A percentile compares a stretch with the other conserved stretches of the same genome.
Evolutionary conservation across 30 jellyfish, hydroid and myxozoan genomes (phyloP).

Genomic region (Cassiopea andromeda): DNA sequence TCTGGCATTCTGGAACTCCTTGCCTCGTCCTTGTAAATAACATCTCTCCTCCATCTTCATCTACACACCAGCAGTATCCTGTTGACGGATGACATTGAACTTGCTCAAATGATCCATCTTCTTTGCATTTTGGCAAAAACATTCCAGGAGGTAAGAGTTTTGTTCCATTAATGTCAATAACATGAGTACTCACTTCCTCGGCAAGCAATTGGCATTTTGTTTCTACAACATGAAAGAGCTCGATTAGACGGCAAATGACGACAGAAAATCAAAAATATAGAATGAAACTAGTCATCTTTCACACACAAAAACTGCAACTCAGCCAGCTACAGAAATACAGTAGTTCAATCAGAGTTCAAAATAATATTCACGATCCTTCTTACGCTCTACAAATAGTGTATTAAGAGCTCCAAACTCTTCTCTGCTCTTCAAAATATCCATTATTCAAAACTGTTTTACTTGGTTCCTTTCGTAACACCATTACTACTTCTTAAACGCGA

Average conservation of each 20-base stretch:
- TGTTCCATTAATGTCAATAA: not conserved
- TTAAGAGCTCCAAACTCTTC: too few species aligned
- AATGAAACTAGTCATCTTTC: not conserved
- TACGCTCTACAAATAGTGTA: too few species aligned
- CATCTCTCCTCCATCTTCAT: slow-evolving; percentile 49
- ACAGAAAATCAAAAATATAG: not conserved
- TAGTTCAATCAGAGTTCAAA: too few species aligned
- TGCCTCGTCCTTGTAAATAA: slow-evolving; percentile 11
- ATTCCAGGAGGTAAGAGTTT: slow-evolving; percentile 32
- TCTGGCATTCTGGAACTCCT: slow-evolving; percentile 31
- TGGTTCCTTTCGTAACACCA: too few species aligned
- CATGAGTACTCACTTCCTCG: not conserved
- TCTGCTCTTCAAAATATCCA: too few species aligned
- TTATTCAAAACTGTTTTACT: too few species aligned
- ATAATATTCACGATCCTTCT: too few species aligned
- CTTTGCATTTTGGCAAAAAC: slow-evolving; percentile 62
- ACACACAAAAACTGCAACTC: too few species aligned
- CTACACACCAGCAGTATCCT: slow-evolving; percentile 77
- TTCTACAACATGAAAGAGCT: not conserved
- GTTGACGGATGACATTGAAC: slow-evolving; percentile 71
- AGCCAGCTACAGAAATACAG: too few species aligned
- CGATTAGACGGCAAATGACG: not conserved
- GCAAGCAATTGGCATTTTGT: slow-evolving; percentile 31
- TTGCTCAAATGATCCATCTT: slow-evolving; percentile 39
- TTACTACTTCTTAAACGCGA: too few species aligned